Evolutionary conservation across 2,888 invertebrate species (phyloP).

Genomic region (Hemistola chrysoprasaria): DNA sequence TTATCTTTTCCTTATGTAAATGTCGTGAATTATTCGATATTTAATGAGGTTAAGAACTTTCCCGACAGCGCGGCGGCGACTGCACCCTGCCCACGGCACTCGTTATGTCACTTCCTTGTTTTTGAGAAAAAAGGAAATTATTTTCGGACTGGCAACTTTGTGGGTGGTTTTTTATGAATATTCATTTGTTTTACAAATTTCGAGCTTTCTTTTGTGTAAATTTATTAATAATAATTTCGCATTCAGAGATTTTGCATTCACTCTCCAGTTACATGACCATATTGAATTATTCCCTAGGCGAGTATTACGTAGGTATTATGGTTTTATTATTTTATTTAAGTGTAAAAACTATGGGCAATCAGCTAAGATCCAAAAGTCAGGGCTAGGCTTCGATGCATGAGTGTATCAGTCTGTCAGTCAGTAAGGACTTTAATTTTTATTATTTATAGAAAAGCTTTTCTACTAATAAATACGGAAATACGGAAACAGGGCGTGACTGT

Average conservation of each 20-base stretch:
- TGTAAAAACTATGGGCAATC: too few species aligned
- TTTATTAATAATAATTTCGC: neutral
- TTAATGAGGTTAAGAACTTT: constrained; percentile 77
- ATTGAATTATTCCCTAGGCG: too few species aligned
- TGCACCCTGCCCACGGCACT: constrained; percentile 39
- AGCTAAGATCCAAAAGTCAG: too few species aligned
- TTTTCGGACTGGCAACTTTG: constrained; percentile 39
- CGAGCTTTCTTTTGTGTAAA: constrained; percentile 10
- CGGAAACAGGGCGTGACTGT: too few species aligned
- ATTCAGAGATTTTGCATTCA: neutral
- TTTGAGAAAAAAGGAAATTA: constrained; percentile 37
- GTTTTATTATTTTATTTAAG: too few species aligned
- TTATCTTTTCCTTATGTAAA: constrained; percentile 81
- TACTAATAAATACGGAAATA: too few species aligned
- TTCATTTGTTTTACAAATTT: constrained; percentile 10
- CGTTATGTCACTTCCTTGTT: constrained; percentile 50
- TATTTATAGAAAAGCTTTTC: too few species aligned
- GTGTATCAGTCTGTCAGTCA: too few species aligned
- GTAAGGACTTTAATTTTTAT: too few species aligned
- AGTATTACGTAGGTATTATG: too few species aligned
- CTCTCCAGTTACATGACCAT: too few species aligned
- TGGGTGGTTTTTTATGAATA: constrained; percentile 24
- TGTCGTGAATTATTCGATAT: constrained; percentile 60
- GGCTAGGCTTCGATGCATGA: too few species aligned
- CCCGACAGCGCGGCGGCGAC: constrained; percentile 57